These are phyloP conservation scores for Dynastes maya DNA, from an alignment of 2,888 invertebrate genomes.

Conservation along the genomic window DNA sequence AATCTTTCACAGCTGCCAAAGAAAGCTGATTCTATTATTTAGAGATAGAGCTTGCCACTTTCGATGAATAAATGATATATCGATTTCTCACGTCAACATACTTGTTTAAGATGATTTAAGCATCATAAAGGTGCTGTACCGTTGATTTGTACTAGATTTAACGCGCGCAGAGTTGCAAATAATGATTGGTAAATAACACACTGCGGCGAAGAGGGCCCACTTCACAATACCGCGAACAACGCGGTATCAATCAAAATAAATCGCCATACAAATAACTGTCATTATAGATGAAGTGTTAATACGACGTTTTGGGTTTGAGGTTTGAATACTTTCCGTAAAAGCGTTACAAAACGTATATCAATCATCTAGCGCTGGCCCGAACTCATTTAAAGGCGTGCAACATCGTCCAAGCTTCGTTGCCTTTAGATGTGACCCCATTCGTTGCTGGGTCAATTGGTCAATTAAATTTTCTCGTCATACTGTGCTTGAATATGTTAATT, in stretches of 20 bases:
- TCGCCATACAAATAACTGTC: constrained; percentile 45
- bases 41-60: background rate
- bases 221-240: constrained; percentile 31
- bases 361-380: constrained; percentile 40
- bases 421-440: constrained; percentile 35
- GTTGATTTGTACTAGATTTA: background rate
- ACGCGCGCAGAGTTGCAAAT: constrained; percentile 23
- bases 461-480: constrained; percentile 40
- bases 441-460: constrained; percentile 45
- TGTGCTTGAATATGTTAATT: constrained; percentile 36
- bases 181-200: constrained; percentile 27
- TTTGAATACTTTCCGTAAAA: constrained; percentile 41
- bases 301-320: constrained; percentile 23
- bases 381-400: constrained; percentile 42
- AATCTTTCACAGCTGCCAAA: too few relatives aligned
- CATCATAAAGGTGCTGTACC: background rate
- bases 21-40: too few relatives aligned
- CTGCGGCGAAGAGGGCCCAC: constrained; percentile 3
- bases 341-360: constrained; percentile 42
- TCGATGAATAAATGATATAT: constrained; percentile 20
- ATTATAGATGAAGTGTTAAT: constrained; percentile 45
- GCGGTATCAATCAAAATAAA: constrained; percentile 36
- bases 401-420: constrained; percentile 33
- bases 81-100: constrained; percentile 11
- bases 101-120: constrained; percentile 19